Conservation (phyloP, 1,140 invertebrate species). For the Colletes latitarsis region DNA sequence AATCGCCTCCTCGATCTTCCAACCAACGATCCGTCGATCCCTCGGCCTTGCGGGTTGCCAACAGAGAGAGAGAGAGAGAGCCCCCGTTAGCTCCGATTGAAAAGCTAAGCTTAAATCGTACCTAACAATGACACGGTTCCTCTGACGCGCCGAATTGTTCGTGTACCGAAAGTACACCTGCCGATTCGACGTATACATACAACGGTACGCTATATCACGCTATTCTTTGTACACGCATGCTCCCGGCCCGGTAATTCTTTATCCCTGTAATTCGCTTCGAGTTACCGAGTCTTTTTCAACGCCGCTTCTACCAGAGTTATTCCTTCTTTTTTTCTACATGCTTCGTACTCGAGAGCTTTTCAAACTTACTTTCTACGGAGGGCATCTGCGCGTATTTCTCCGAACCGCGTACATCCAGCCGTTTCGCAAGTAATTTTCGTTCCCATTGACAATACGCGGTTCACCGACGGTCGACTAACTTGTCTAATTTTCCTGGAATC, state of each 20-base stretch:
- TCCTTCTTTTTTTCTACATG: not conserved
- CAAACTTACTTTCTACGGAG: not conserved
- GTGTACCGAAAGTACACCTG: slow-evolving; percentile 22
- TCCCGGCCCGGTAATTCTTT: not conserved
- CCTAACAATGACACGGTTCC: slow-evolving; percentile 36
- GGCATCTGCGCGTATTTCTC: not conserved
- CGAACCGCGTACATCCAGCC: not conserved
- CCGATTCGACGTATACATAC: slow-evolving; percentile 27
- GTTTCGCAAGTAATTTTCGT: not conserved
- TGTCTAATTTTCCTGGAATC: not conserved
- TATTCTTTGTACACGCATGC: slow-evolving; percentile 22
- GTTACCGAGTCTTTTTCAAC: slow-evolving; percentile 12
- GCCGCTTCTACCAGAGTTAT: not conserved
- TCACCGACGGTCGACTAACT: too few relatives aligned
- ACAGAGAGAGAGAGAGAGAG: not conserved
- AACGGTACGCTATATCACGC: slow-evolving; percentile 15
- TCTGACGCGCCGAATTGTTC: slow-evolving; percentile 41
- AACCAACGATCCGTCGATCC: not conserved
- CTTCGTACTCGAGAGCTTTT: not conserved
- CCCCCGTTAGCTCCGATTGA: slow-evolving; percentile 13
- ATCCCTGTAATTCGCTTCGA: slow-evolving; percentile 18
- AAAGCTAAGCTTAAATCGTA: slow-evolving; percentile 22
- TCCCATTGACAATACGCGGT: not conserved
- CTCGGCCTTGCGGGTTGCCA: too few relatives aligned
- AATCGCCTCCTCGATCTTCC: slow-evolving; percentile 11